Base-by-base conservation (phyloP, 2,113 vertebrate genomes). In the Chloropsis cyanopogon region DNA sequence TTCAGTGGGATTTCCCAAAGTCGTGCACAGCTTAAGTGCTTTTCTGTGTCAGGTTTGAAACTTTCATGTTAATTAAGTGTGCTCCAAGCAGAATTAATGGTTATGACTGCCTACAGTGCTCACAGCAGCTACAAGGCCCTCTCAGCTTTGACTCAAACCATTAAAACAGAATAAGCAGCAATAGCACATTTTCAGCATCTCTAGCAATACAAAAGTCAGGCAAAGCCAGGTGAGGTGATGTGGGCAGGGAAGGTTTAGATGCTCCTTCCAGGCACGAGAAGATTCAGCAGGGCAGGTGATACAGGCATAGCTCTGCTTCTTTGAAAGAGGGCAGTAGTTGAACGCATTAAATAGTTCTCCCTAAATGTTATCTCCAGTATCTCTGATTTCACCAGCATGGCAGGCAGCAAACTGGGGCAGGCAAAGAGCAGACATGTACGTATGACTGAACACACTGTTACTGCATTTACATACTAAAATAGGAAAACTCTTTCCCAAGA, bases 241-340 rank as follows among this genome's bases (percentile, higher is more conserved):
- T 0, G 1, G 25, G 69, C 18, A 65, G 20, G 44, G 22, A 70
- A 86, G 10, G 33, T 66, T 69, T 41, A 71, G 39, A 60, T 44
- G 12, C 22, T n/a, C 49, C 28, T 53, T 37, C n/a, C n/a, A 64
- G 69, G 37, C 3, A 0, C 0, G 0, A 42, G 21, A 72, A 59
- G 59, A 77, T 57, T 69, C 3, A 2, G 57, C 53, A 54, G 12
- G 24, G 26, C 52, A 64, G 49, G 11, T 41, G 22, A 72, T n/a
- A 23, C 1, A 70, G 35, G 31, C 4, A 0, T 39, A 84, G 37
- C 18, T 41, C 37, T 46, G 65, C 53, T 72, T 39, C 78, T 85
- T 65, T 63, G 29, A 37, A 66, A n/a, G 50, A 81, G 64, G 52
- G 19, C 7, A 52, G 44, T 12, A 61, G 23, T 7, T 37, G 42